Conservation (phyloP, 1,140 invertebrate species). For the Luehdorfia chinensis region DNA sequence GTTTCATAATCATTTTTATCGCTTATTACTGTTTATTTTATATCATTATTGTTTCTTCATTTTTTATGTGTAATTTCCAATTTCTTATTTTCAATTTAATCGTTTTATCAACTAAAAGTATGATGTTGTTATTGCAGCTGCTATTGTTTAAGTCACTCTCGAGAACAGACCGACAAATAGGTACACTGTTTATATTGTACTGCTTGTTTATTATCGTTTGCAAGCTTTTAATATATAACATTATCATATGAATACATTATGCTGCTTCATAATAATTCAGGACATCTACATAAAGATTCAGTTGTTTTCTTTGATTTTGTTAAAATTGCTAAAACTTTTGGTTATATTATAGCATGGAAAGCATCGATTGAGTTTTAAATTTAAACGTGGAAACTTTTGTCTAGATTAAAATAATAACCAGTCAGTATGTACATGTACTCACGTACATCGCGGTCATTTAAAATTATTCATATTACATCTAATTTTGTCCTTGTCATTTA, state of each 20-base stretch:
- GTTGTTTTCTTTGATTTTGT: constrained; percentile 17
- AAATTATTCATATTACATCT: no score
- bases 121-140: constrained; percentile 68
- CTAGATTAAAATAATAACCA: no score
- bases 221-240: constrained; percentile 26
- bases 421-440: no score
- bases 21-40: constrained; percentile 12
- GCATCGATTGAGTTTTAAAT: not conserved
- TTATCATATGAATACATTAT: constrained; percentile 25
- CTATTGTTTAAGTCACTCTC: constrained; percentile 75
- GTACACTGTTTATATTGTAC: constrained; percentile 66
- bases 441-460: no score
- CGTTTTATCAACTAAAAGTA: constrained; percentile 50
- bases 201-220: constrained; percentile 48
- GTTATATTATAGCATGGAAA: not conserved
- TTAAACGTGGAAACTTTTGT: constrained; percentile 1
- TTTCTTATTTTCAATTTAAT: constrained; percentile 5
- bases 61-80: constrained; percentile 19
- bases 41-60: no score
- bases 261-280: no score
- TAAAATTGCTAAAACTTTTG: constrained; percentile 1
- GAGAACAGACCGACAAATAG: constrained; percentile 68
- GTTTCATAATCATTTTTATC: constrained; percentile 9
- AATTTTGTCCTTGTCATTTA: no score
- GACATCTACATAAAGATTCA: no score